Conservation (phyloP, 2,797 vertebrate species). For the Trachurus trachurus region DNA sequence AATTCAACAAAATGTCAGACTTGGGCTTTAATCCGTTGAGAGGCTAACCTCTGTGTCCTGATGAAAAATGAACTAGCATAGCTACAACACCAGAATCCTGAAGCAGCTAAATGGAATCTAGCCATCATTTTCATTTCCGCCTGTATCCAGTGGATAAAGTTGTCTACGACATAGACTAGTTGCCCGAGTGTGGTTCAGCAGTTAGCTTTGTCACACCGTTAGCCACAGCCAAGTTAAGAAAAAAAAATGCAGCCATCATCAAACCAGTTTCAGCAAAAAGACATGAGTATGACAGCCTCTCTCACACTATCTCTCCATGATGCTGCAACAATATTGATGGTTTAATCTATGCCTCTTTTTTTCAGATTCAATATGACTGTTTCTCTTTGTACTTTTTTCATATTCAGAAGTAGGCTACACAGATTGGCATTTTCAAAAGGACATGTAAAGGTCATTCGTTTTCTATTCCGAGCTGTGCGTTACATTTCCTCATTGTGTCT, state of each 20-base stretch:
- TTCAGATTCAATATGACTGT: slow-evolving; percentile 33
- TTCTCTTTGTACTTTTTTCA: slow-evolving; percentile 44
- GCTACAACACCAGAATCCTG: not conserved
- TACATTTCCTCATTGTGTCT: slow-evolving; percentile 42
- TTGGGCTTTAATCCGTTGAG: not conserved
- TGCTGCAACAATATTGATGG: slow-evolving; percentile 23
- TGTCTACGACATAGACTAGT: not conserved
- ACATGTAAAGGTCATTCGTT: slow-evolving; percentile 74
- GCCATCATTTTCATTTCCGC: not conserved
- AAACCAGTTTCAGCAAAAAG: not conserved
- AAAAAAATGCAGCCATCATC: slow-evolving; percentile 36
- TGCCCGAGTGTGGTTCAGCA: slow-evolving; percentile 17
- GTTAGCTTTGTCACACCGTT: slow-evolving; percentile 37
- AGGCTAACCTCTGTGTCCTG: not conserved
- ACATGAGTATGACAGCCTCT: not conserved
- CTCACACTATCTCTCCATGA: not conserved
- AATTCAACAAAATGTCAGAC: not conserved
- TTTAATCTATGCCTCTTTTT: slow-evolving; percentile 17
- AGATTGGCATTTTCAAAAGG: slow-evolving; percentile 76
- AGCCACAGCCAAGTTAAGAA: not conserved
- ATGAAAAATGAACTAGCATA: not conserved
- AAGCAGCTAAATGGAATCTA: not conserved
- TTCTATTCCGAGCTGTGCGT: slow-evolving; percentile 41
- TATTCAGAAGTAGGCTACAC: slow-evolving; percentile 44
- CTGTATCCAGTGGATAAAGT: not conserved